phyloP scores from a whole-genome alignment of 2,888 invertebrate genomes.

The Piscicola geometra region DNA sequence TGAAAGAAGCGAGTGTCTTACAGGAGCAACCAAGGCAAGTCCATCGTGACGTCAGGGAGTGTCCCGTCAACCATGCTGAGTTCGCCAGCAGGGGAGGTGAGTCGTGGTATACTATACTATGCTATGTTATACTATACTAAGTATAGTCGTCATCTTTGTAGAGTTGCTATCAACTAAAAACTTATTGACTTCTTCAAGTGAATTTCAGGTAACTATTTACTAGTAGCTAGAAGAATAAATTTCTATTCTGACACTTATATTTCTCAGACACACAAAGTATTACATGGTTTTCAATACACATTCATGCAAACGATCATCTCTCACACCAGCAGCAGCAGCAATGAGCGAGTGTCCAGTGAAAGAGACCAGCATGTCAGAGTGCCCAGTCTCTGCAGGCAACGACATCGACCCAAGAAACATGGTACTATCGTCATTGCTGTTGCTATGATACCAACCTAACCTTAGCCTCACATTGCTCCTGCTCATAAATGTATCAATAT shows the following conservation, averaged over 20 bases:
- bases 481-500: too few relatives aligned
- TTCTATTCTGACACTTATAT: too few relatives aligned
- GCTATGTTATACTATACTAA: not conserved
- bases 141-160: not conserved
- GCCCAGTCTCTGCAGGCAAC: constrained; percentile 30
- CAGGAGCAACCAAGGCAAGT: not conserved
- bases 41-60: not conserved
- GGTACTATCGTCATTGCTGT: too few relatives aligned
- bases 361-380: constrained; percentile 27
- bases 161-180: not conserved
- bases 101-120: not conserved
- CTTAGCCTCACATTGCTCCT: too few relatives aligned
- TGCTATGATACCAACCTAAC: too few relatives aligned
- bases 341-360: constrained; percentile 34
- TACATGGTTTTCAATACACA: too few relatives aligned
- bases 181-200: too few relatives aligned
- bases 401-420: constrained; percentile 26
- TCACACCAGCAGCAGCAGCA: too few relatives aligned
- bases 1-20: not conserved
- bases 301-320: too few relatives aligned
- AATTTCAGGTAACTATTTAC: too few relatives aligned
- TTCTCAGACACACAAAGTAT: too few relatives aligned
- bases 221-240: too few relatives aligned
- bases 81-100: not conserved
- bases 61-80: constrained; percentile 3